Base-by-base conservation (phyloP, 2,797 vertebrate genomes). In the Sphaeramia orbicularis region DNA sequence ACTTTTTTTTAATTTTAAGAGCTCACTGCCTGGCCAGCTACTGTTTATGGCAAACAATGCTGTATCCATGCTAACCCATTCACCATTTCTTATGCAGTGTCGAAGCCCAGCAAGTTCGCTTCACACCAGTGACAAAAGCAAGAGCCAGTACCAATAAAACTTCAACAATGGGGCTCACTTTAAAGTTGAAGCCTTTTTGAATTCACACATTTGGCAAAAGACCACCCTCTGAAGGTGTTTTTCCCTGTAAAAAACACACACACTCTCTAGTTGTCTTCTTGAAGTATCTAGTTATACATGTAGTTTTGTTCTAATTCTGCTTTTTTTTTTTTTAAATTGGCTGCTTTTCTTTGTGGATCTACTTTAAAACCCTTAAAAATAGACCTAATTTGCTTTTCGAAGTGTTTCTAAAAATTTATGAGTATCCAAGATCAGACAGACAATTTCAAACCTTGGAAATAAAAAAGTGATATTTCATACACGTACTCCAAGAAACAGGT, bases 61-160 rank as follows among this genome's bases (percentile, higher is more conserved):
- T 10, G 67, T 6, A 10, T 77, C 71, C 77, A 74, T 8, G 38
- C 76, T 24, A 30, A 58, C 74, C 49, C 48, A 79, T 63, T 54
- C 69, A 62, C 80, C 87, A 86, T 85, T 92, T 91, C 82, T 88
- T 80, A 91, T 90, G 86, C 84, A 62, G 83, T 10, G 71, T 84
- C 59, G 53, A 84, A 86, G 76, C 62, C 36, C 67, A 59, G 73
- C 86, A 87, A 80, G 83, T 80, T 89, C 72, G 78, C 74, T 91
- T 88, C 83, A 89, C 83, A 81, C 80, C 80, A 1, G 50, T 13
- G 65, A 78, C 80, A 83, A 85, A 83, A 81, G 64, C 53, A 2
- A 41, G 52, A 80, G 69, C 64, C 71, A 72, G 65, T 47, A 79
- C 52, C 71, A 74, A 66, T 88, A 91, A 91, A 91, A 76, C 30